Percentiles rank a stretch among this genome's conserved stretches.
Evolutionary conservation across 2,888 invertebrate genomes (phyloP).

Genomic region (Saturnia pavonia): DNA sequence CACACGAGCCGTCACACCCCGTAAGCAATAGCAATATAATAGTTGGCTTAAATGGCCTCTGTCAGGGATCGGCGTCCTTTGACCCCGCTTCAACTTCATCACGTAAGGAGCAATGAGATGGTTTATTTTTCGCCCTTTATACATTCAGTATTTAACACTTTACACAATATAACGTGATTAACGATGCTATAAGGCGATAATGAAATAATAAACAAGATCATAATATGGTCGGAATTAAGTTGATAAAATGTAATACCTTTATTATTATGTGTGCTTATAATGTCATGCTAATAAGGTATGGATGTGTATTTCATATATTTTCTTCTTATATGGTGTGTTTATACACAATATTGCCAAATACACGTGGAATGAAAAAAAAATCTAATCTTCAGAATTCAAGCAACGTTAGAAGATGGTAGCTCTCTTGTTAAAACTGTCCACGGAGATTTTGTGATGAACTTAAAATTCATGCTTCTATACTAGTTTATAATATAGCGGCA

Average conservation of each 20-base stretch:
- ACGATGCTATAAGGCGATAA: neutral
- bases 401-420: no score
- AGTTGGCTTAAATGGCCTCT: constrained; percentile 48
- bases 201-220: neutral
- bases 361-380: no score
- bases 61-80: constrained; percentile 60
- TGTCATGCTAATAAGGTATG: no score
- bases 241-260: neutral
- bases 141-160: neutral
- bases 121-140: constrained; percentile 8
- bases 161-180: neutral
- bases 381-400: no score
- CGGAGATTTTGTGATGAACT: no score
- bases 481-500: no score
- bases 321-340: no score
- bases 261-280: no score
- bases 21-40: constrained; percentile 51
- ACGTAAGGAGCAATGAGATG: neutral
- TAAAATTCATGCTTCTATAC: no score
- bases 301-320: no score
- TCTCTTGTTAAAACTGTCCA: no score
- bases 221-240: neutral
- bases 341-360: no score
- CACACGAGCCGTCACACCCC: constrained; percentile 75
- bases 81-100: constrained; percentile 40